These are phyloP conservation scores for Andrena minutula DNA, from an alignment of 2,888 invertebrate species.

Conservation along the genomic window DNA sequence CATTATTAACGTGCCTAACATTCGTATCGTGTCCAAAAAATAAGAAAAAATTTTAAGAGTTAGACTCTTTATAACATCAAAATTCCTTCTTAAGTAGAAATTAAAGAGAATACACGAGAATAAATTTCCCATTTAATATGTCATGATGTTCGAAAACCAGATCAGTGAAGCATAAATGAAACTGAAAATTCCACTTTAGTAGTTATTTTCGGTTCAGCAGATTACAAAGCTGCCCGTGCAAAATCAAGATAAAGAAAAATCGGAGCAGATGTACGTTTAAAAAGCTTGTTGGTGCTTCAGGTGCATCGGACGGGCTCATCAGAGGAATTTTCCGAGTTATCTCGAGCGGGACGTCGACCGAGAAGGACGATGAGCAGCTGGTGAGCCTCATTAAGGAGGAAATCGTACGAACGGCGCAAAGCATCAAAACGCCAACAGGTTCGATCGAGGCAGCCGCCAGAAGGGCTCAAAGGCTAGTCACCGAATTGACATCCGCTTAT, in stretches of 20 bases:
- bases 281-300: slow-evolving; percentile 27
- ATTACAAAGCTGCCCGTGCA: neutral
- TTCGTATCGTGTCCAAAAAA: no score
- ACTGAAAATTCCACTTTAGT: neutral
- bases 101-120: no score
- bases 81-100: no score
- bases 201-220: neutral
- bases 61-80: no score
- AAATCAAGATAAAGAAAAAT: neutral
- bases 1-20: no score
- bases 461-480: slow-evolving; percentile 74
- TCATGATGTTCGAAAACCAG: no score
- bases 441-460: slow-evolving; percentile 73
- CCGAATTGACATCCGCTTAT: slow-evolving; percentile 76
- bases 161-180: neutral
- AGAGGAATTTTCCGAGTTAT: slow-evolving; percentile 59
- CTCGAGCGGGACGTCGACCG: slow-evolving; percentile 57
- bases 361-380: slow-evolving; percentile 70
- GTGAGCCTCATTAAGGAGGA: slow-evolving; percentile 71
- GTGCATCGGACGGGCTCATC: slow-evolving; percentile 50
- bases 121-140: no score
- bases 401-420: slow-evolving; percentile 68
- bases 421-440: slow-evolving; percentile 63
- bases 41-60: no score
- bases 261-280: neutral